phyloP scores from a whole-genome alignment of 2,113 vertebrate genomes.

The Osmerus eperlanus region DNA sequence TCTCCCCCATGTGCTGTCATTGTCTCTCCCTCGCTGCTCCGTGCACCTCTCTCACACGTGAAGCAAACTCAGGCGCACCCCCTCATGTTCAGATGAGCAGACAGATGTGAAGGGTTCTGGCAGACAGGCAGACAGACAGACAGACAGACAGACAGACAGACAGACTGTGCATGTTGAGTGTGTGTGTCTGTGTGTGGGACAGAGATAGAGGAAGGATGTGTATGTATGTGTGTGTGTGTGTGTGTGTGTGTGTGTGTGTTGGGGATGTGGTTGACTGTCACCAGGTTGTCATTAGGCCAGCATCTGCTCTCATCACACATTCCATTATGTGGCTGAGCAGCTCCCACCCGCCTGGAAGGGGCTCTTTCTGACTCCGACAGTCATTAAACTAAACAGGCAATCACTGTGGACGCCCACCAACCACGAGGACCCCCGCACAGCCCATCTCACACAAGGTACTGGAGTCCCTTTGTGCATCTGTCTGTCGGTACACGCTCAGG shows the following conservation, averaged over 20 bases:
- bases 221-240: conserved; percentile 38
- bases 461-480: conserved; percentile 18
- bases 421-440: conserved; percentile 25
- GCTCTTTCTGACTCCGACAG: conserved; percentile 19
- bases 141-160: conserved; percentile 25
- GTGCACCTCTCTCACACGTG: neutral
- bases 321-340: conserved; percentile 79
- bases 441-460: conserved; percentile 29
- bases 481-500: neutral
- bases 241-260: conserved; percentile 32
- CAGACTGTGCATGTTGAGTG: conserved; percentile 9
- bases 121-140: conserved; percentile 29
- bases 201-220: conserved; percentile 34
- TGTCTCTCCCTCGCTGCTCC: neutral
- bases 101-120: conserved; percentile 31
- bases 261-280: conserved; percentile 81
- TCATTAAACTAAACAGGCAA: conserved; percentile 87
- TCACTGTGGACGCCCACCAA: conserved; percentile 78
- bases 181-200: conserved; percentile 35
- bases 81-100: conserved; percentile 3
- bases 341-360: too few species aligned
- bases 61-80: neutral
- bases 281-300: conserved; percentile 88
- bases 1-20: too few species aligned
- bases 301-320: conserved; percentile 86